Conservation (phyloP, 2,797 vertebrate species). For the Gallinago nigripennis region DNA sequence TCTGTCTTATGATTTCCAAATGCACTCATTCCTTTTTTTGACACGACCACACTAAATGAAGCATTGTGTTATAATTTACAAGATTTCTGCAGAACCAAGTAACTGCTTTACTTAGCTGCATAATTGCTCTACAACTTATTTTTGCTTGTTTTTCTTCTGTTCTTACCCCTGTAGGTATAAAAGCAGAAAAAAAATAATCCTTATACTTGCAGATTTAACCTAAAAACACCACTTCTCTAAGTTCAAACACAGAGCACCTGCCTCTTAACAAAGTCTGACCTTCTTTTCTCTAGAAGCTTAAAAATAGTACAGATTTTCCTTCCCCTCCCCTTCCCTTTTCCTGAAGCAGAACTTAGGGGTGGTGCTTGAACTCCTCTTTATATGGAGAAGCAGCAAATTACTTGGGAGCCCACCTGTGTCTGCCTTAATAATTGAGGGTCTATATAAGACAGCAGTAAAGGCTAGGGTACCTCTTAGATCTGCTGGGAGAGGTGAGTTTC, state of each 20-base stretch:
- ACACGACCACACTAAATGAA: accelerated
- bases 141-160: background rate
- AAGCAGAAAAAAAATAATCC: accelerated
- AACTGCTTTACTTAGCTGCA: accelerated
- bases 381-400: background rate
- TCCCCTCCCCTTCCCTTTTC: accelerated
- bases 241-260: background rate
- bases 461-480: accelerated
- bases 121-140: accelerated
- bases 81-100: background rate
- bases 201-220: accelerated
- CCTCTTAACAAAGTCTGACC: background rate
- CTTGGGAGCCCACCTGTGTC: background rate
- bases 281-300: accelerated
- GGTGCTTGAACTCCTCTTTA: background rate
- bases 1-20: background rate
- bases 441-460: background rate
- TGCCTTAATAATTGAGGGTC: background rate
- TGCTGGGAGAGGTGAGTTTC: background rate
- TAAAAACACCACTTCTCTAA: background rate
- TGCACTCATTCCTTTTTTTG: background rate
- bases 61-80: background rate
- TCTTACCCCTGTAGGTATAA: background rate
- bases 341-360: accelerated
- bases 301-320: accelerated